Conservation (phyloP, 2,888 invertebrate species). For the Hyppa rectilinea region DNA sequence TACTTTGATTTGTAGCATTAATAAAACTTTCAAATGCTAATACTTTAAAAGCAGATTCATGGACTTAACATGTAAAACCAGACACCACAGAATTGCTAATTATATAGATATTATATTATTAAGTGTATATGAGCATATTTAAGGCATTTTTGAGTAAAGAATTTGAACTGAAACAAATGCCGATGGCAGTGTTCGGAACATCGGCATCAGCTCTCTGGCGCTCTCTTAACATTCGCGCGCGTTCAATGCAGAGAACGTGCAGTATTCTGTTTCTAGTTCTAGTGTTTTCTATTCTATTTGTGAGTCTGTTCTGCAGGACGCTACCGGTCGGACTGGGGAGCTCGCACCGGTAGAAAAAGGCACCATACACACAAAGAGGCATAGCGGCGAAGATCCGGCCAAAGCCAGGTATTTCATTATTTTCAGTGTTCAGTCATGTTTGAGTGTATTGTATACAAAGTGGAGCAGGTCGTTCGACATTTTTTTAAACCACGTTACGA, state of each 20-base stretch:
- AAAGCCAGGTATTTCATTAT: constrained; percentile 91
- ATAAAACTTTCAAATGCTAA: too few relatives aligned
- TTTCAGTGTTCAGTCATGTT: background rate
- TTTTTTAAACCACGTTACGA: too few relatives aligned
- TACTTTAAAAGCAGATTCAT: too few relatives aligned
- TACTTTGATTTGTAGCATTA: too few relatives aligned
- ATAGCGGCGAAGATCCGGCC: constrained; percentile 96
- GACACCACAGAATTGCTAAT: too few relatives aligned
- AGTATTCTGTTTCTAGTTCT: background rate
- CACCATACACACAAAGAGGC: constrained; percentile 98
- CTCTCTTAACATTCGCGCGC: background rate
- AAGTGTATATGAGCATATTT: too few relatives aligned
- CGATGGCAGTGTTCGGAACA: background rate
- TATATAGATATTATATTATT: too few relatives aligned
- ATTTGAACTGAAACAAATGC: background rate
- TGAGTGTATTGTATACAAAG: background rate
- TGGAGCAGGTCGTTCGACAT: too few relatives aligned
- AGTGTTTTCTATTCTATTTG: background rate
- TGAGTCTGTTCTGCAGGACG: constrained; percentile 81
- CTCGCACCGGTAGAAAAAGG: constrained; percentile 96
- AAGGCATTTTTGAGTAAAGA: too few relatives aligned
- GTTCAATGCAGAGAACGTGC: background rate
- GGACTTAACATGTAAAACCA: too few relatives aligned
- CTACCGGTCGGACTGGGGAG: constrained; percentile 88
- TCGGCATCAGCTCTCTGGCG: background rate